Evolutionary conservation across 2,113 vertebrate genomes (phyloP).

Genomic region (Otus sunia): DNA sequence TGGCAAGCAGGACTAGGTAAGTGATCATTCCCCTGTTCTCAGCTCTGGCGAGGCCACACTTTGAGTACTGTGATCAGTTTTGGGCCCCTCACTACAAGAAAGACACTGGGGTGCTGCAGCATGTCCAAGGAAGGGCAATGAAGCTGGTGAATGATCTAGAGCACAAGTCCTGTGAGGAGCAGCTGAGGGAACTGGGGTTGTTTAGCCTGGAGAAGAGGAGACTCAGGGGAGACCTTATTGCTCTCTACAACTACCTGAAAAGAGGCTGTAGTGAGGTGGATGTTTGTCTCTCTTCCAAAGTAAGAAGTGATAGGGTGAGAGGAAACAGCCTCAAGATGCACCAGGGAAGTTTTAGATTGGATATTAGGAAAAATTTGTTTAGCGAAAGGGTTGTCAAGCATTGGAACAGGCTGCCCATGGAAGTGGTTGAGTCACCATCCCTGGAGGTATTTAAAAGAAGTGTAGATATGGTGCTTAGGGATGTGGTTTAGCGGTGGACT

Average conservation of each 20-base stretch:
- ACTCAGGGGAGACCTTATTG: neutral
- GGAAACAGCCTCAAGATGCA: neutral
- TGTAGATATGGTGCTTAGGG: neutral
- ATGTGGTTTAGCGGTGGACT: neutral
- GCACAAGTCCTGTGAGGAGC: too few species aligned
- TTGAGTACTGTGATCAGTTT: neutral
- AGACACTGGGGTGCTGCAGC: neutral
- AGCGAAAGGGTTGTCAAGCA: rapidly evolving
- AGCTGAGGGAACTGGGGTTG: neutral
- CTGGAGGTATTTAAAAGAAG: neutral
- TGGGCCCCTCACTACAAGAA: neutral
- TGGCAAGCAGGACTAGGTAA: neutral
- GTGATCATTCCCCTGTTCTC: rapidly evolving
- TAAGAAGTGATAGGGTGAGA: neutral
- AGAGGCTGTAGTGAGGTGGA: neutral
- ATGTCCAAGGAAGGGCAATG: neutral
- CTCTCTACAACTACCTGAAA: neutral
- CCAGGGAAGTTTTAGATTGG: neutral
- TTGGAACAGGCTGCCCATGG: neutral
- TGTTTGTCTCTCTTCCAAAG: neutral
- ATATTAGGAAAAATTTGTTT: neutral
- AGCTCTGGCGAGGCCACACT: neutral
- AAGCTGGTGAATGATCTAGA: neutral
- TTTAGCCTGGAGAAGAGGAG: neutral
- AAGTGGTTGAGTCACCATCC: neutral